A percentile compares a stretch with the other conserved stretches of the same genome.
Evolutionary conservation across 2,797 vertebrate species (phyloP).

Genomic region (Microchirus variegatus): DNA sequence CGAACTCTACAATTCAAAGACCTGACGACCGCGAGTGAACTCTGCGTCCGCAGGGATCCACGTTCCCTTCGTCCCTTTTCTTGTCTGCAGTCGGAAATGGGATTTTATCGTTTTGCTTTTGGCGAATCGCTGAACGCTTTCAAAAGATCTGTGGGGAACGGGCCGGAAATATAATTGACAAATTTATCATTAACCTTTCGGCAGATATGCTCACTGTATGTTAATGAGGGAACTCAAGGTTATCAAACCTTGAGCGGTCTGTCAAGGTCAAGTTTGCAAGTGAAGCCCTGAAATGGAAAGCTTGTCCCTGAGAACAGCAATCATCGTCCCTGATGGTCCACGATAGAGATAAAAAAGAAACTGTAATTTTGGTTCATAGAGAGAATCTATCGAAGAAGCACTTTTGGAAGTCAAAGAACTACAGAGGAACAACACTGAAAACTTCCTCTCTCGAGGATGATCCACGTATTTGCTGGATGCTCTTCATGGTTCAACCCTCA

Average conservation of each 20-base stretch:
- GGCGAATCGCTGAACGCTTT: conserved; percentile 32
- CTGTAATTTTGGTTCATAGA: too few relatives aligned
- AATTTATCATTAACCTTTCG: conserved; percentile 61
- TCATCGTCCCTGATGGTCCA: neutral
- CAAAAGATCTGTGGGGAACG: conserved; percentile 43
- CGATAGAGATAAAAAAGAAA: neutral
- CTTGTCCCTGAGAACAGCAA: neutral
- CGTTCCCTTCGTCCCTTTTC: conserved; percentile 20
- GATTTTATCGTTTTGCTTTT: conserved; percentile 43
- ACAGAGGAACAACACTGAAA: too few relatives aligned
- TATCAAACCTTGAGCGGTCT: neutral
- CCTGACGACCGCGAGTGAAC: conserved; percentile 32
- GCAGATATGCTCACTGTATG: conserved; percentile 39
- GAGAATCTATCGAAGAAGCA: too few relatives aligned
- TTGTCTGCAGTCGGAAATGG: conserved; percentile 33
- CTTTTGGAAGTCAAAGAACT: too few relatives aligned
- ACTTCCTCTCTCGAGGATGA: too few relatives aligned
- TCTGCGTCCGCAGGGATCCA: conserved; percentile 24
- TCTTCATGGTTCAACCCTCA: too few relatives aligned
- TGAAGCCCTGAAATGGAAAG: neutral
- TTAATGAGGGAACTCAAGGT: conserved; percentile 16
- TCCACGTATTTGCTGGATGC: too few relatives aligned
- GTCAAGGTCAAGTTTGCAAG: neutral
- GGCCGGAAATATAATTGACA: conserved; percentile 29
- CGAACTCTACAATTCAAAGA: conserved; percentile 29